Conservation (phyloP, 2,888 invertebrate genomes). For the Salticus scenicus region DNA sequence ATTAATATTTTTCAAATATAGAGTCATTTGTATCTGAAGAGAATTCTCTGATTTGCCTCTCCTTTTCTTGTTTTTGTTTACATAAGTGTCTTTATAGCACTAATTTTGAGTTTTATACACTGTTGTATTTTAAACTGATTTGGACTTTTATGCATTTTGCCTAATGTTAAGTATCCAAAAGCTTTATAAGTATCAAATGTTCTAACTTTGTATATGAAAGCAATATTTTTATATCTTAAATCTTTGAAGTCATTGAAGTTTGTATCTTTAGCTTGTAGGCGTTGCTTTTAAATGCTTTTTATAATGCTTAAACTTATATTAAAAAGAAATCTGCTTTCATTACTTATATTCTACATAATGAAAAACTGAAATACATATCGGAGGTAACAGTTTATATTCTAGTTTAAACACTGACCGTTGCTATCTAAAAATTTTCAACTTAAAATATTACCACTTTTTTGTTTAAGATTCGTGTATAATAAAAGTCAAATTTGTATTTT, state of each 20-base stretch:
- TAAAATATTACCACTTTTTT: too few species aligned
- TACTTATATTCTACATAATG: not conserved
- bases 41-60: too few species aligned
- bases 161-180: constrained; percentile 1
- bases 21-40: too few species aligned
- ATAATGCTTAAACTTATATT: not conserved
- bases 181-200: constrained; percentile 39
- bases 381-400: not conserved
- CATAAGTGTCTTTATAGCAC: not conserved
- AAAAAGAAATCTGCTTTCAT: not conserved
- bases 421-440: too few species aligned
- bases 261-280: constrained; percentile 57
- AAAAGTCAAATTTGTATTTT: too few species aligned
- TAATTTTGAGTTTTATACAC: not conserved
- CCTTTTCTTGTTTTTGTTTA: not conserved
- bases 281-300: constrained; percentile 62
- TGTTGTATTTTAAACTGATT: too few species aligned
- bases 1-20: too few species aligned
- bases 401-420: not conserved
- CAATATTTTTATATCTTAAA: constrained; percentile 25
- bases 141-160: not conserved
- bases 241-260: constrained; percentile 19
- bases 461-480: too few species aligned
- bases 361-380: not conserved
- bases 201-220: constrained; percentile 41